These are phyloP conservation scores for Turritopsis rubra DNA, from an alignment of 30 jellyfish, hydroid and myxozoan genomes.

Conservation along the genomic window DNA sequence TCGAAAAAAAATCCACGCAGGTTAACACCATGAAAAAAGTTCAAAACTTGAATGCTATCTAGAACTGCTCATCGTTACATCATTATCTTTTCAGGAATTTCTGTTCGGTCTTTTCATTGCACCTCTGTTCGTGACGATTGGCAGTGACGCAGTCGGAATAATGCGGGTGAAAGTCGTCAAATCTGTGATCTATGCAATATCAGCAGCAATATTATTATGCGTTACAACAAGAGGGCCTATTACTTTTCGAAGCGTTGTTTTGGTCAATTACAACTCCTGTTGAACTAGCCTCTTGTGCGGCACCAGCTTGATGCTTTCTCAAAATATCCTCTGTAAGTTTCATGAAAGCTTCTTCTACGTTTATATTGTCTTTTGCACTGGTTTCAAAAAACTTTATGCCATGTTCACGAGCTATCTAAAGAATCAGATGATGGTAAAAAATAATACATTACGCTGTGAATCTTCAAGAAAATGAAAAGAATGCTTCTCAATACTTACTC, in stretches of 20 bases:
- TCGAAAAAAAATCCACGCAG: neutral
- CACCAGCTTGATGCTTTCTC: constrained; percentile 76
- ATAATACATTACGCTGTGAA: too few species aligned
- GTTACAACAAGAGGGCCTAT: neutral
- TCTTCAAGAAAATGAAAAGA: too few species aligned
- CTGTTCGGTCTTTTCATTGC: neutral
- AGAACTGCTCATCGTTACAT: neutral
- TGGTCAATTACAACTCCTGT: constrained; percentile 37
- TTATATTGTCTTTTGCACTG: constrained; percentile 88
- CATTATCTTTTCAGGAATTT: neutral
- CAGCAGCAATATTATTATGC: neutral
- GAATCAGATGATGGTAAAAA: neutral
- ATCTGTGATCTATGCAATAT: neutral
- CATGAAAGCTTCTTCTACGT: constrained; percentile 92
- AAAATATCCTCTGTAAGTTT: constrained; percentile 80
- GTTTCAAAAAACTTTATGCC: constrained; percentile 85
- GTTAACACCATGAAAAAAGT: neutral
- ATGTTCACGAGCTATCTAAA: constrained; percentile 90
- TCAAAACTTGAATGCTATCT: neutral
- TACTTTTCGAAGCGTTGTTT: neutral
- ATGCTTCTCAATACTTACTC: too few species aligned
- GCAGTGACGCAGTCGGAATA: neutral
- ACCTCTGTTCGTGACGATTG: neutral
- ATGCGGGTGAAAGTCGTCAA: neutral
- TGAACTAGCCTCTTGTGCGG: constrained; percentile 53